Evolutionary conservation across 2,797 vertebrate genomes (phyloP).

Genomic region (Acropternis orthonyx): DNA sequence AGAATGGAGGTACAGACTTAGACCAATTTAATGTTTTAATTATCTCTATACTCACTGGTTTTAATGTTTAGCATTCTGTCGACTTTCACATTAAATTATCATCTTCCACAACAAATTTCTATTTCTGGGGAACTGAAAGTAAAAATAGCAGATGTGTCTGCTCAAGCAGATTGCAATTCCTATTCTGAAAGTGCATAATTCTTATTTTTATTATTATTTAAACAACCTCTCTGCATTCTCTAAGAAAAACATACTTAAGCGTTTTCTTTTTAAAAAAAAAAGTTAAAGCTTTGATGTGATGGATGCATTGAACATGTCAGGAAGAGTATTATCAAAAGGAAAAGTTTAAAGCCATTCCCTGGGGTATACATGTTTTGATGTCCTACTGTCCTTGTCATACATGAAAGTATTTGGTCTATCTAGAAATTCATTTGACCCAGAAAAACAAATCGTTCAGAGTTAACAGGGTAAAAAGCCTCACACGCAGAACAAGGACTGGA

Average conservation of each 20-base stretch:
- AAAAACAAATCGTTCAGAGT: conserved; percentile 68
- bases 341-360: conserved; percentile 64
- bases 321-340: conserved; percentile 75
- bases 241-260: conserved; percentile 67
- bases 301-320: conserved; percentile 71
- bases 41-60: not conserved
- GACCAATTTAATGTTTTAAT: not conserved
- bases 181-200: conserved; percentile 49
- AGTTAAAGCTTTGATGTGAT: conserved; percentile 70
- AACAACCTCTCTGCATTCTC: conserved; percentile 34
- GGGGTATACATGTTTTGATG: conserved; percentile 68
- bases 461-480: conserved; percentile 37
- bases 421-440: conserved; percentile 73
- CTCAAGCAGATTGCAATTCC: conserved; percentile 53
- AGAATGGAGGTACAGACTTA: not conserved
- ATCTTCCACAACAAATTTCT: not conserved
- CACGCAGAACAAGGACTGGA: conserved; percentile 25
- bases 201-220: conserved; percentile 27
- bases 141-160: conserved; percentile 44
- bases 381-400: conserved; percentile 71
- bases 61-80: conserved; percentile 13
- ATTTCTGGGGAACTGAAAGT: conserved; percentile 11
- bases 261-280: not conserved
- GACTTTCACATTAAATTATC: not conserved
- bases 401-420: conserved; percentile 70